Conservation (phyloP, 2,113 vertebrate species). For the Cygnus buccinator region DNA sequence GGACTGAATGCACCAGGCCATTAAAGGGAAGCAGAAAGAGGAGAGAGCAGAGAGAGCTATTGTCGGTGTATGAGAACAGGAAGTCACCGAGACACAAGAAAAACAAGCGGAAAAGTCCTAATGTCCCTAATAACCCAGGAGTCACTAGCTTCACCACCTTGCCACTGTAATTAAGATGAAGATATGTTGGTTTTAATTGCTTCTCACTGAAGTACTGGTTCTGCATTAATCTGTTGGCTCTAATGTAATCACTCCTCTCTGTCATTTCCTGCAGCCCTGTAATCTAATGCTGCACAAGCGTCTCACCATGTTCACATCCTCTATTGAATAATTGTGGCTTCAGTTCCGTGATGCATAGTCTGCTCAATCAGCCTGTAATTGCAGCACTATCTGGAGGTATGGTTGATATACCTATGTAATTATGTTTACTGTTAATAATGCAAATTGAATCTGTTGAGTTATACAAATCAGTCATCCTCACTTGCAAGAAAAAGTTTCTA, state of each 20-base stretch:
- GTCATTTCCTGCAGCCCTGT: conserved; percentile 36
- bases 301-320: conserved; percentile 23
- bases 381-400: conserved; percentile 33
- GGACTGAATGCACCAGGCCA: not conserved
- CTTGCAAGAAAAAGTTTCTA: not conserved
- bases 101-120: not conserved
- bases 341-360: not conserved
- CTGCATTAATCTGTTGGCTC: not conserved
- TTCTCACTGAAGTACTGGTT: not conserved
- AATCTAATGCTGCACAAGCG: conserved; percentile 12
- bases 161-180: not conserved
- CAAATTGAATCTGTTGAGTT: conserved; percentile 49
- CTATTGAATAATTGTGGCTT: conserved; percentile 29
- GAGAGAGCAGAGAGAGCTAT: not conserved
- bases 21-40: not conserved
- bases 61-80: not conserved
- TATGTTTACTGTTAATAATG: conserved; percentile 62
- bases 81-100: not conserved
- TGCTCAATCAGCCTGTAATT: conserved; percentile 52
- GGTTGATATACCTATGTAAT: conserved; percentile 42
- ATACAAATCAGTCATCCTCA: conserved; percentile 1
- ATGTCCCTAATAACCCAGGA: not conserved
- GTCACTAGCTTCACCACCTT: not conserved
- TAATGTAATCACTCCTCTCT: not conserved
- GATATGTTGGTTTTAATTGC: not conserved